Conservation (phyloP, 2,113 vertebrate genomes). For the Centrocercus urophasianus region DNA sequence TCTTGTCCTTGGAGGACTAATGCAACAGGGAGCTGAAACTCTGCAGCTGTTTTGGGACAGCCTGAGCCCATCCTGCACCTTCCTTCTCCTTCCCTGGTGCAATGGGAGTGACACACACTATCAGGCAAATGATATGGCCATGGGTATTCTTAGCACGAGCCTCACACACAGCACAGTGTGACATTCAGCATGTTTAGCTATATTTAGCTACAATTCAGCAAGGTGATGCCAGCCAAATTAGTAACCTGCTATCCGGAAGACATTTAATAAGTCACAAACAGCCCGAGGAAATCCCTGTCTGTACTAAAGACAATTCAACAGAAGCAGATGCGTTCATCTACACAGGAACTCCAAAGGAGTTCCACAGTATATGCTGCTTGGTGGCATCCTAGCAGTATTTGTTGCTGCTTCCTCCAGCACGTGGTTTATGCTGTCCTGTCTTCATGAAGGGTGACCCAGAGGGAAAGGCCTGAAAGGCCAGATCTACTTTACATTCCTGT, state of each 20-base stretch:
- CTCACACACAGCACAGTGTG: neutral
- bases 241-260: constrained; percentile 42
- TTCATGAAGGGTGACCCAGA: neutral
- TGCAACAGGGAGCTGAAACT: fast-evolving
- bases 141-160: neutral
- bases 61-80: neutral
- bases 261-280: constrained; percentile 53
- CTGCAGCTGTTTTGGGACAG: neutral
- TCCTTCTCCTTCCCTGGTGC: neutral
- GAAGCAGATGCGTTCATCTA: constrained; percentile 5
- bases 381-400: neutral
- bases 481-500: neutral
- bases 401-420: neutral
- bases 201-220: constrained; percentile 28
- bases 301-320: constrained; percentile 15
- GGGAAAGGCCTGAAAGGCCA: neutral
- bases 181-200: constrained; percentile 5
- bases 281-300: constrained; percentile 28
- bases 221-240: constrained; percentile 37
- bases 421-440: neutral
- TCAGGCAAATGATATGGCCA: neutral
- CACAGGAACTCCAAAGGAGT: constrained; percentile 12
- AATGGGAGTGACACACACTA: neutral
- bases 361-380: neutral
- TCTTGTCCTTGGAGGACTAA: neutral